Conservation (phyloP, 2,113 vertebrate species). For the Euleptes europaea region DNA sequence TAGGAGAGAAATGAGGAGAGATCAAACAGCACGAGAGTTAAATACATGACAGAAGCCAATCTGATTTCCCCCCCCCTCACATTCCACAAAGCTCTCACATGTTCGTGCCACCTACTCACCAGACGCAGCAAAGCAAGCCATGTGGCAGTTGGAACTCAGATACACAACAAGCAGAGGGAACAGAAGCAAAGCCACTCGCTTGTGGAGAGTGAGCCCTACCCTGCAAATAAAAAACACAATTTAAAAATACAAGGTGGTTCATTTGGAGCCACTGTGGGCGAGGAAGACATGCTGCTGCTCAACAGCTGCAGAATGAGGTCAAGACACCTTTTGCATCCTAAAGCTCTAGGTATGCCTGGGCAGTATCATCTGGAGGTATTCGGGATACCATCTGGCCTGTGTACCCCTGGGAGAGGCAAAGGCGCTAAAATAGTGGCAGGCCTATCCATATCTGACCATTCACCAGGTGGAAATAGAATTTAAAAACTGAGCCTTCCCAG, state of each 20-base stretch:
- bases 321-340: not conserved
- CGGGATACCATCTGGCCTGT: conserved; percentile 2
- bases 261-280: not conserved
- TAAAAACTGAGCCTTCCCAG: not conserved
- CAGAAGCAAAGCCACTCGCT: not conserved
- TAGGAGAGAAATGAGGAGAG: not conserved
- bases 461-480: conserved; percentile 14
- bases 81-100: conserved; percentile 25
- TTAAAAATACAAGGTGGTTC: not conserved
- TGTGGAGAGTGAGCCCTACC: conserved; percentile 1
- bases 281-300: not conserved
- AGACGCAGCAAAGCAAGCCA: conserved; percentile 54
- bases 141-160: conserved; percentile 44
- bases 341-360: conserved; percentile 6
- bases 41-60: conserved; percentile 21
- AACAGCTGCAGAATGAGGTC: conserved; percentile 10
- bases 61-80: conserved; percentile 26
- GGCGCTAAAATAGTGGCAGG: conserved; percentile 15
- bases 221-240: not conserved
- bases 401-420: conserved; percentile 20
- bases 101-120: conserved; percentile 59
- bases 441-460: conserved; percentile 45
- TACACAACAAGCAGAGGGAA: not conserved
- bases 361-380: conserved; percentile 17
- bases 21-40: conserved; percentile 14